A percentile compares a stretch with the other conserved stretches of the same genome.
These are phyloP conservation scores for Pardalotus punctatus DNA, from an alignment of 2,113 vertebrate genomes.

Conservation along the genomic window DNA sequence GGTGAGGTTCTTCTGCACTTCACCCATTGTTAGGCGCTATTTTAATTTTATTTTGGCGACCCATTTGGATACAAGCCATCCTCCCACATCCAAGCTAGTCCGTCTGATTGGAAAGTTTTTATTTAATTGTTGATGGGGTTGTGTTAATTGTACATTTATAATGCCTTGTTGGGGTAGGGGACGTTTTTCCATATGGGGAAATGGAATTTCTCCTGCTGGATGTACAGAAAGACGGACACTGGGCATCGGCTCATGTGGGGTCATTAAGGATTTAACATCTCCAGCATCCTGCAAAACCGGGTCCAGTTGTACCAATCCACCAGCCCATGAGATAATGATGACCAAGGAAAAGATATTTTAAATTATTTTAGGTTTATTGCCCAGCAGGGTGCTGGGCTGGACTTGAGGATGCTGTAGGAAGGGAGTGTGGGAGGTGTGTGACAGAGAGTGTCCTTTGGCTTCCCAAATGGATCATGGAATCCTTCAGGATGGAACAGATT, in stretches of 20 bases:
- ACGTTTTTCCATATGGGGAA: fast-evolving
- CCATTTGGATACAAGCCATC: neutral
- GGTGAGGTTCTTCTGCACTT: neutral
- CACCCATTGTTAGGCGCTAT: neutral
- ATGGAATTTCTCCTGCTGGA: neutral
- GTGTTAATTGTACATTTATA: neutral
- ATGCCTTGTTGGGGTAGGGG: neutral
- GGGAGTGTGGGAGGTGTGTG: neutral
- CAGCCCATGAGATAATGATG: fast-evolving
- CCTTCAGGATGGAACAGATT: neutral
- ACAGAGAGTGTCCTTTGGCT: neutral
- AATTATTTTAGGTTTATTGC: neutral
- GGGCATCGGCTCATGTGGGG: fast-evolving
- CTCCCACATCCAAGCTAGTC: neutral
- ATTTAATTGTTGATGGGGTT: neutral
- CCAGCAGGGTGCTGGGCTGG: neutral
- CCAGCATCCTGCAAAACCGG: neutral
- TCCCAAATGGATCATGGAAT: neutral
- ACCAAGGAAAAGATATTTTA: neutral
- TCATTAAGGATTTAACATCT: neutral
- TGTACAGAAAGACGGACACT: fast-evolving
- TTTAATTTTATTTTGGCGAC: neutral
- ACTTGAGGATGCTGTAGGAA: neutral
- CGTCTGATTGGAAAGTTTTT: neutral
- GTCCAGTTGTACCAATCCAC: neutral